Evolutionary conservation across 1,140 invertebrate species (phyloP).

Genomic region (Pachyrhynchus sulphureomaculatus): DNA sequence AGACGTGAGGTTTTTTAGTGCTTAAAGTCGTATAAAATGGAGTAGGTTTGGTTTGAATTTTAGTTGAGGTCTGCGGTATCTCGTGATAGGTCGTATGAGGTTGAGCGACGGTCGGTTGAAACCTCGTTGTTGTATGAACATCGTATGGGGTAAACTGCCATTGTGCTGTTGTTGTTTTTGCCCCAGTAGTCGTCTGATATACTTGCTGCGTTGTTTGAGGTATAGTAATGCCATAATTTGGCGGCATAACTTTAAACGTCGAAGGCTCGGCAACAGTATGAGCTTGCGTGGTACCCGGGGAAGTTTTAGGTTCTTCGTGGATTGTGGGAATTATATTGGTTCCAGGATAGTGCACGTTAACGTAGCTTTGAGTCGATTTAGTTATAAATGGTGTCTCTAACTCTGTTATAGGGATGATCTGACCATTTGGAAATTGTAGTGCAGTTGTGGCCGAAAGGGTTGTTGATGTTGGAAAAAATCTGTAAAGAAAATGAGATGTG

Average conservation of each 20-base stretch:
- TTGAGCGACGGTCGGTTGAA: neutral
- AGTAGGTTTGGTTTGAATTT: neutral
- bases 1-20: neutral
- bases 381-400: constrained; percentile 20
- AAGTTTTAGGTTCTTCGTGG: no score
- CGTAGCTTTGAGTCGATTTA: constrained; percentile 6
- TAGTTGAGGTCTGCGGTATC: neutral
- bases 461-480: constrained; percentile 23
- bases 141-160: neutral
- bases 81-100: neutral
- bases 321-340: neutral
- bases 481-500: no score
- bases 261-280: neutral
- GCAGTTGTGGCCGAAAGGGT: constrained; percentile 6
- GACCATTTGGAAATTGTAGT: constrained; percentile 25
- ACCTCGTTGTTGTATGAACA: neutral
- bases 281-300: neutral
- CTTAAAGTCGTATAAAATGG: neutral
- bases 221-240: neutral
- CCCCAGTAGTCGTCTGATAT: neutral
- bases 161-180: neutral
- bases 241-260: neutral
- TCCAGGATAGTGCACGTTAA: neutral
- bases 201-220: neutral
- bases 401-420: constrained; percentile 34